Evolutionary conservation across 2,888 invertebrate genomes (phyloP), one percentile per base, ranked within the genome.

Genomic region (Brenthis daphne): DNA sequence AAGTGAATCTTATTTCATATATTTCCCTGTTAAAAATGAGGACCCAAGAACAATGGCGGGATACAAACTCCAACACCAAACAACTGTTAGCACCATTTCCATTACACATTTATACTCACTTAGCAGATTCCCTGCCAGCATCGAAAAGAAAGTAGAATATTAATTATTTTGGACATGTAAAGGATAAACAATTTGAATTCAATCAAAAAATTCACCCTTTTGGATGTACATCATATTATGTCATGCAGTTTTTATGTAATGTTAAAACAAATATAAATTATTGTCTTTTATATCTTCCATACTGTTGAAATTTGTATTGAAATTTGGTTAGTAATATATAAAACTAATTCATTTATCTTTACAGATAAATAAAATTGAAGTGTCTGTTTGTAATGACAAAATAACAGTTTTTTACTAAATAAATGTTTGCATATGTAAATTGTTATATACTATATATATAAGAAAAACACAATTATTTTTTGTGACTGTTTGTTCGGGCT

Each of bases 71-170:
- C 33, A n/a, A 61, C 48, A 60, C 55, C 61, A 33, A 20, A 55
- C 47, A 37, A 16, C 50, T 61, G 55, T 67, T 67, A 67, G 55
- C n/a, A 58, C 16, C 60, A 3, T 55, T 61, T 60, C 66, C 61
- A 51, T 29, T 57, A 24, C 37, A 61, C 13, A 55, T 56, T 43
- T 63, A 81, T 90, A 93, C 94, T 93, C 80, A 94, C 94, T 94
- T 93, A 83, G 94, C 94, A 67, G 94, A 93, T 85, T 94, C 94
- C 89, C 94, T 94, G 92, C 83, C 80, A 81, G 92, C 91, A 84
- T 89, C 86, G 85, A 79, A 90, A 89, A 88, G 80, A 87, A 90
- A 92, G 88, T 73, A 80, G 65, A 75, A 53, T 67, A 84, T 87
- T 87, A 86, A 79, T 82, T 73, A 71, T 74, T 72, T 73, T 65